Evolutionary conservation across 2,113 vertebrate species (phyloP), one percentile per base, ranked within the genome.

Genomic region (Mobula birostris): DNA sequence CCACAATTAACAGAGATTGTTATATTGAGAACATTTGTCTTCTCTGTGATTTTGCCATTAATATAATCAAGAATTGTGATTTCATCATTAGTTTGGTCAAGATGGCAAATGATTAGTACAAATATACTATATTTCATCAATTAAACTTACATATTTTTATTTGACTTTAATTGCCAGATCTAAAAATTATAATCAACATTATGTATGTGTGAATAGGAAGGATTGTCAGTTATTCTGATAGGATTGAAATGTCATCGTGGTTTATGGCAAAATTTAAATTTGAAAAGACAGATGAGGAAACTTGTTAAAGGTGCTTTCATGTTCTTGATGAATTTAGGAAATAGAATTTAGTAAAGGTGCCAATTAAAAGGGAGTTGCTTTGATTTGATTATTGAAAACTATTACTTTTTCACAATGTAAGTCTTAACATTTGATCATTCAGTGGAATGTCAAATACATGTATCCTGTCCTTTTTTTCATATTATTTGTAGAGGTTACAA

Each of bases 251-350:
- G 85, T 90, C 66, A 21, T 36, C 48, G 12, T 5, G 36, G 19
- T 74, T 93, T 48, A 48, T 76, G 32, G 48, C 70, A 74, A 27
- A 74, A 74, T 27, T 76, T 93, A 93, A 70, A 24, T 72, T 92
- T 68, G 66, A 7, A 40, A 74, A 14, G 70, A 56, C 32, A 21
- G 9, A 93, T 92, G 40, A 7, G 3, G 56, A 24, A 15, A 48
- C 56, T 93, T 48, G 32, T 56, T 56, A 93, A 93, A 27, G 68
- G 9, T 29, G 21, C 70, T 93, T 56, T 48, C 14, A 48, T 29
- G 36, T 93, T 5, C 24, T 93, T 93, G 91, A 76, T 48, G 74
- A 93, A 93, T 93, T 48, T 74, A 56, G 74, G 68, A 93, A 93
- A 74, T 93, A 29, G 70, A 56, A 56, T 76, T 15, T 76, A 87